Percentiles rank a stretch among this genome's conserved stretches.
phyloP scores from a whole-genome alignment of 2,797 vertebrate species.

The Sphenodon punctatus region DNA sequence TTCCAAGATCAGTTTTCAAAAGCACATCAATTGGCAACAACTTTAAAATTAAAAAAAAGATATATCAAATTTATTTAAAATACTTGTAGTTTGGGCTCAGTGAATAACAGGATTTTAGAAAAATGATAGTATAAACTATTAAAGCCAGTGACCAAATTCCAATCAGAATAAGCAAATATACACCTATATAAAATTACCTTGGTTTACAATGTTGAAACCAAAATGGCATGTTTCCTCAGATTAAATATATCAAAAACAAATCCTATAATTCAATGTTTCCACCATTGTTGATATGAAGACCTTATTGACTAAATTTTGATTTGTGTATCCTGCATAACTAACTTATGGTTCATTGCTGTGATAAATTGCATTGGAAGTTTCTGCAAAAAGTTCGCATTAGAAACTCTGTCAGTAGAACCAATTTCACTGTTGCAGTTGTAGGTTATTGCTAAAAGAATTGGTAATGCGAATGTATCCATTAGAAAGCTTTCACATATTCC shows the following conservation, averaged over 20 bases:
- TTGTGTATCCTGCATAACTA: slow-evolving; percentile 1
- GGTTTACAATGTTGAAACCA: no score
- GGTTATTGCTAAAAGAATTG: slow-evolving; percentile 31
- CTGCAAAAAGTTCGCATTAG: slow-evolving; percentile 28
- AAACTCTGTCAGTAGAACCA: slow-evolving; percentile 23
- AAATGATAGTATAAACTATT: neutral
- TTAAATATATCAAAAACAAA: slow-evolving; percentile 31
- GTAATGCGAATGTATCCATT: slow-evolving; percentile 7
- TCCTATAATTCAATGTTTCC: neutral
- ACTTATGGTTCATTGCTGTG: slow-evolving; percentile 10
- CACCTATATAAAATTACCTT: neutral
- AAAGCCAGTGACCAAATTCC: neutral
- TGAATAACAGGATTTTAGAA: slow-evolving; percentile 41
- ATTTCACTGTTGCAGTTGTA: slow-evolving; percentile 29
- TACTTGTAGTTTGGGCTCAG: neutral
- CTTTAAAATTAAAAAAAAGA: slow-evolving; percentile 54
- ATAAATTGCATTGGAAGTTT: slow-evolving; percentile 56
- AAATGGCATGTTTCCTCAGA: neutral
- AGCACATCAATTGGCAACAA: slow-evolving; percentile 29
- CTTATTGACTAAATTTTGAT: slow-evolving; percentile 5
- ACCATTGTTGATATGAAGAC: neutral
- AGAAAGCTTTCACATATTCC: slow-evolving; percentile 44
- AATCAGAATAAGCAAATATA: slow-evolving; percentile 4
- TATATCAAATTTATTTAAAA: slow-evolving; percentile 25
- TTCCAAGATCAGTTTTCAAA: slow-evolving; percentile 48